Percentiles rank a stretch among this genome's conserved stretches.
Evolutionary conservation across 2,113 vertebrate genomes (phyloP).

Genomic region (Colinus virginianus): DNA sequence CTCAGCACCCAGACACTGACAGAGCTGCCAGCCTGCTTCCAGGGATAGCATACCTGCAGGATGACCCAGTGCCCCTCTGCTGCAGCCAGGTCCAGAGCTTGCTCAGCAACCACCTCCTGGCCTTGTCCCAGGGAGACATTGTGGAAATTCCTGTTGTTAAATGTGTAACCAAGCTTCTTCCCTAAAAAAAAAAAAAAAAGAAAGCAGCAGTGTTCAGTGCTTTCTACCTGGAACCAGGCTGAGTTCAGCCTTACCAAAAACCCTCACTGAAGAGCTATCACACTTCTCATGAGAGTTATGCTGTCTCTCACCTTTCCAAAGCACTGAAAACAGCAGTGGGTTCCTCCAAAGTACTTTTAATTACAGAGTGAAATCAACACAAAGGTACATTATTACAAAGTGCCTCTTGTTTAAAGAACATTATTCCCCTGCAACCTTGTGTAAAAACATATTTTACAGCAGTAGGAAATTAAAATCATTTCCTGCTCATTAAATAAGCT

Average conservation of each 20-base stretch:
- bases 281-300: neutral
- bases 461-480: neutral
- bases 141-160: constrained; percentile 92
- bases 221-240: neutral
- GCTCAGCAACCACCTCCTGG: constrained; percentile 91
- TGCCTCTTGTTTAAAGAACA: neutral
- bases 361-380: neutral
- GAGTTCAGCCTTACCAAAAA: neutral
- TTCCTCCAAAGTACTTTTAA: constrained; percentile 18
- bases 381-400: neutral
- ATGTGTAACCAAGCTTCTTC: constrained; percentile 90
- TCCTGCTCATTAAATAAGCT: constrained; percentile 15
- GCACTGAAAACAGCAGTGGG: neutral
- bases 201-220: neutral
- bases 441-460: neutral
- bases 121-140: constrained; percentile 95
- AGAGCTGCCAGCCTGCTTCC: neutral
- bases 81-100: constrained; percentile 86
- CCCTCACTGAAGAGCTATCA: neutral
- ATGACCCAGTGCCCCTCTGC: constrained; percentile 95
- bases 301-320: neutral
- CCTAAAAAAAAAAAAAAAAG: constrained; percentile 76
- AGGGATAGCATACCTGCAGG: constrained; percentile 82
- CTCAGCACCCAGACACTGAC: neutral
- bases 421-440: neutral